Base-by-base conservation (phyloP, 1,140 invertebrate species). In the Lepidurus packardi region DNA sequence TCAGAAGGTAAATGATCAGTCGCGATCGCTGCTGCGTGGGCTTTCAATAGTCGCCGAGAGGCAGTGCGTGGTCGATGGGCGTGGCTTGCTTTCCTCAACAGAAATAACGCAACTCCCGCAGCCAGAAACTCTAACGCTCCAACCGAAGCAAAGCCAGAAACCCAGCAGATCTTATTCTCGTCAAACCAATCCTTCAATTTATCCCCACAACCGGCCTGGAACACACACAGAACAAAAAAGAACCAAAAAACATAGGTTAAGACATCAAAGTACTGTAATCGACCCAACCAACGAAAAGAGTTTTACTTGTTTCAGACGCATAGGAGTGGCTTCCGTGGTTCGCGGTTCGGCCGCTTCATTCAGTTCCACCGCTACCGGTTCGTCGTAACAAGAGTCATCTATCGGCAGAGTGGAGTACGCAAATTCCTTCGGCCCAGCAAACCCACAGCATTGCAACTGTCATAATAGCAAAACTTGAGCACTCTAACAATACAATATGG, bases 381-480 rank as follows among this genome's bases (percentile, higher is more conserved):
- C 44, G 43, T 85, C 82, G 76, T 86, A 87, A 78, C 86, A 87
- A 13, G 84, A 84, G 34, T 83, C 81, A 80, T 87, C 85, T 74
- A 87, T 85, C 11, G 82, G 82, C 43, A 85, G 83, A 65, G 83
- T 84, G 53, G 84, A 85, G 76, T 84, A 83, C 7, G 85, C 84
- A 81, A 86, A 87, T 77, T 87, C 86, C 79, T 84, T 82, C 0
- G 85, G 85, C 11, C 86, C 86, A 45, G 81, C 80, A 80, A 85
- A 85, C 9, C 86, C 86, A 81, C 86, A 87, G 78, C 86, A 87
- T 76, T 84, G 80, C 16, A 87, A 81, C 86, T 87, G 45, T 77
- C 24, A 45, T 43, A 42, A 34, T 4, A 34, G 34, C 34, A 34
- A 34, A 34, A 34, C 4, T 4, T 34, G 4, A 4, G 1, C 34